Percentiles rank a stretch among this genome's conserved stretches.
Conservation (phyloP, 2,113 vertebrate genomes). For the Ictalurus furcatus region DNA sequence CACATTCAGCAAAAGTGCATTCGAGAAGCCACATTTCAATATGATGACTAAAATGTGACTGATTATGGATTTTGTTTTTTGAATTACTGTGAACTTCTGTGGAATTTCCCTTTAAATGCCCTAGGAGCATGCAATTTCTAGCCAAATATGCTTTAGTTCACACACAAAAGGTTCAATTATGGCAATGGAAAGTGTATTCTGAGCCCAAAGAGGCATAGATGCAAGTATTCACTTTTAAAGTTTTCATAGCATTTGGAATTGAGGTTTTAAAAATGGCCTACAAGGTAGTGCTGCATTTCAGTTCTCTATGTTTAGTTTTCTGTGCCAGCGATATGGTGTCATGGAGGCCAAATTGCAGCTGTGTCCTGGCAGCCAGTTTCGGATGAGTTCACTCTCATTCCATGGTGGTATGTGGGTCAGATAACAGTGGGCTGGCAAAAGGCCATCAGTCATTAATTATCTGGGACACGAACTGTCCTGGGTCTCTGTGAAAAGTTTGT, state of each 20-base stretch:
- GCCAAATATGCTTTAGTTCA: not conserved
- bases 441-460: not conserved
- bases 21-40: not conserved
- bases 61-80: not conserved
- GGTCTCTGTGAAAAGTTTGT: not conserved
- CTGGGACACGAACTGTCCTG: not conserved
- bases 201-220: not conserved
- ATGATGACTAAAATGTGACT: not conserved
- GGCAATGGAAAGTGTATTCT: not conserved
- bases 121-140: not conserved
- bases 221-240: not conserved
- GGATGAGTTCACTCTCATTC: not conserved
- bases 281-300: not conserved
- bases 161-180: not conserved
- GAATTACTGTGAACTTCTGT: not conserved
- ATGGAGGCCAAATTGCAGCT: not conserved
- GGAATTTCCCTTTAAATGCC: not conserved
- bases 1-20: not conserved
- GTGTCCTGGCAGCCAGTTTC: constrained; percentile 9
- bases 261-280: not conserved
- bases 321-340: not conserved
- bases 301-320: not conserved
- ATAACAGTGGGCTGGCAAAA: not conserved
- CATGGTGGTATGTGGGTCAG: not conserved
- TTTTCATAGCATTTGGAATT: not conserved